Base-by-base conservation (phyloP, 2,888 invertebrate species). In the Eurytoma adleriae region DNA sequence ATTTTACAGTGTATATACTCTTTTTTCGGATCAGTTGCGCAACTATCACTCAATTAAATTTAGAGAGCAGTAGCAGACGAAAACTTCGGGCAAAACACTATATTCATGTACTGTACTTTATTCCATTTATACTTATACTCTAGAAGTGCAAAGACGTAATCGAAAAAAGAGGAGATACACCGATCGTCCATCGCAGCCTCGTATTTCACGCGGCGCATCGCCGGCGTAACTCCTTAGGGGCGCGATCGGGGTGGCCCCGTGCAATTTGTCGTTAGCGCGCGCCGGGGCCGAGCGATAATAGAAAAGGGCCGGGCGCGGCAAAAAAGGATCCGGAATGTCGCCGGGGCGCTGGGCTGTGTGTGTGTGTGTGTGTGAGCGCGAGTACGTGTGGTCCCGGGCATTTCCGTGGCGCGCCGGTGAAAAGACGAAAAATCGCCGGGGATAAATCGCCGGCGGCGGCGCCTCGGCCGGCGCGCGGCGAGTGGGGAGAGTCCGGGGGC, bases 391-490 rank as follows among this genome's bases (percentile, higher is more conserved):
- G 74, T 69, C 77, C 48, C 13, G 61, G 66, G 67, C 64, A 70
- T 80, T 69, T 81, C 64, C 69, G 79, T 62, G 59, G 62, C 76
- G 76, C 57, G 83, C 79, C 80, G 86, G 83, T 82, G 85, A 84
- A 85, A 83, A 83, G 83, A 84, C 84, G 86, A 86, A 86, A 87
- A 87, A 86, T 88, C 83, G 85, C 82, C 70, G 66, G 18, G 82
- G 83, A 85, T 85, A 84, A 85, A 85, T 85, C 83, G 84, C 83
- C 80, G 80, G 79, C 81, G 84, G 85, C 77, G 82, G 77, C 77
- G 82, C 80, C 80, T 72, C 68, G 75, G 64, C 80, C 40, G 75
- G 68, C 79, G 79, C 69, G 61, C 7, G 69, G n/a, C n/a, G n/a
- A n/a, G 78, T 69, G 80, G 79, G 80, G 64, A 62, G 16, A 73